Evolutionary conservation across 2,113 vertebrate species (phyloP).

Genomic region (Cinclus cinclus): DNA sequence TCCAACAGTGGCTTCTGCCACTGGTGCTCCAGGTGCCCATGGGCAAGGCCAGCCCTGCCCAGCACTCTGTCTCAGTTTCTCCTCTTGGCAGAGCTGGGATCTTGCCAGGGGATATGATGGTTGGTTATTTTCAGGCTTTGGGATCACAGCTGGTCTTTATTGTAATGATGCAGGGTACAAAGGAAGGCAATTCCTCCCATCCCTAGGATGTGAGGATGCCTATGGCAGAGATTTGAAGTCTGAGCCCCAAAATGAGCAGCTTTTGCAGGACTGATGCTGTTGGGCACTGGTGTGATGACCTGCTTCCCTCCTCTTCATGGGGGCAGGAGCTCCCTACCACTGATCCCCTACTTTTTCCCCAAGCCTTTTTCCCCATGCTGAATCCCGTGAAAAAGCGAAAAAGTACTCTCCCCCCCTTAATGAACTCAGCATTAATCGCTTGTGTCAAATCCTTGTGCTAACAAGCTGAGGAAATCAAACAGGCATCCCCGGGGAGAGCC

Average conservation of each 20-base stretch:
- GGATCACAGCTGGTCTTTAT: not conserved
- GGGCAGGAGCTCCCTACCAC: not conserved
- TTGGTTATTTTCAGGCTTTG: not conserved
- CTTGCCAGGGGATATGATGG: rapidly evolving
- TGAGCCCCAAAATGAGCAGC: rapidly evolving
- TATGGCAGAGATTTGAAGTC: not conserved
- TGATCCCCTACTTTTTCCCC: not conserved
- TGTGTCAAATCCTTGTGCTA: slow-evolving; percentile 42
- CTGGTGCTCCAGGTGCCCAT: rapidly evolving
- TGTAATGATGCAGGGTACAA: not conserved
- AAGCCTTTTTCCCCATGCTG: not conserved
- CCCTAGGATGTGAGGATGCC: not conserved
- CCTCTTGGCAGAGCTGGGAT: not conserved
- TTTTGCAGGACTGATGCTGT: rapidly evolving
- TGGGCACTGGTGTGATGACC: not conserved
- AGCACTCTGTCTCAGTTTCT: rapidly evolving
- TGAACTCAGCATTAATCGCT: slow-evolving; percentile 43
- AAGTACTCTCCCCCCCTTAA: not conserved
- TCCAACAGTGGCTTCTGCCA: not conserved
- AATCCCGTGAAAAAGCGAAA: not conserved
- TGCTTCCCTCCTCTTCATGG: not conserved
- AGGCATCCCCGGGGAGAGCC: not conserved
- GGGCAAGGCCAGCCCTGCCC: not conserved
- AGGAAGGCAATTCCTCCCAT: not conserved
- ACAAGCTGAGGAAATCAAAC: slow-evolving; percentile 46